A percentile compares a stretch with the other conserved stretches of the same genome.
These are phyloP conservation scores for Proales similis DNA, from an alignment of 1,140 invertebrate species.

Conservation along the genomic window DNA sequence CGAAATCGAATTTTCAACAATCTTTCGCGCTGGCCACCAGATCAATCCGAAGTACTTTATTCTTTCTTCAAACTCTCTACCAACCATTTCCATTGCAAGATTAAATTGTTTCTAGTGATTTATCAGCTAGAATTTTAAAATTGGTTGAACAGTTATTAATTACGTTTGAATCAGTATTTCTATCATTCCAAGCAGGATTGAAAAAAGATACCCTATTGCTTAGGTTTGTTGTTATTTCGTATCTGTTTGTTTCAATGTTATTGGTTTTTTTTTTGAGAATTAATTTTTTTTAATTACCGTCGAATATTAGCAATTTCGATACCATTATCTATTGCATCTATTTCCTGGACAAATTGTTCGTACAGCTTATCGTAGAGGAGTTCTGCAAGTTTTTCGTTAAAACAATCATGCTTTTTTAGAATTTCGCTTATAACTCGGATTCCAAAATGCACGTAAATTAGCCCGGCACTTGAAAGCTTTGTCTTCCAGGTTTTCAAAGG, in stretches of 20 bases:
- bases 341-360: conserved; percentile 78
- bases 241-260: conserved; percentile 53
- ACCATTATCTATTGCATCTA: conserved; percentile 95
- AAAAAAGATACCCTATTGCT: conserved; percentile 66
- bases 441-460: conserved; percentile 86
- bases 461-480: conserved; percentile 83
- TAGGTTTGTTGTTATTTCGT: conserved; percentile 70
- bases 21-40: conserved; percentile 74
- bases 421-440: conserved; percentile 63
- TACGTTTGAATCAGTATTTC: conserved; percentile 51
- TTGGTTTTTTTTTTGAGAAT: conserved; percentile 2
- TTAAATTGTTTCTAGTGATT: conserved; percentile 38
- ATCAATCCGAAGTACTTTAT: conserved; percentile 63
- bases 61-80: conserved; percentile 69
- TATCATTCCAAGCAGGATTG: conserved; percentile 79
- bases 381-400: conserved; percentile 50
- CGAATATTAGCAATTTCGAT: conserved; percentile 67
- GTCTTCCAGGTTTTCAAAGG: conserved; percentile 58
- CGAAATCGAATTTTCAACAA: conserved; percentile 65
- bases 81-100: conserved; percentile 67
- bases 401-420: conserved; percentile 41
- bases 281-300: conserved; percentile 45
- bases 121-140: too few species aligned
- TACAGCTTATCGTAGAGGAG: conserved; percentile 76
- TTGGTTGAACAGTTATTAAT: conserved; percentile 7